Evolutionary conservation across 1,140 invertebrate species (phyloP), one percentile per base, ranked within the genome.

Genomic region (Procambarus virginalis): DNA sequence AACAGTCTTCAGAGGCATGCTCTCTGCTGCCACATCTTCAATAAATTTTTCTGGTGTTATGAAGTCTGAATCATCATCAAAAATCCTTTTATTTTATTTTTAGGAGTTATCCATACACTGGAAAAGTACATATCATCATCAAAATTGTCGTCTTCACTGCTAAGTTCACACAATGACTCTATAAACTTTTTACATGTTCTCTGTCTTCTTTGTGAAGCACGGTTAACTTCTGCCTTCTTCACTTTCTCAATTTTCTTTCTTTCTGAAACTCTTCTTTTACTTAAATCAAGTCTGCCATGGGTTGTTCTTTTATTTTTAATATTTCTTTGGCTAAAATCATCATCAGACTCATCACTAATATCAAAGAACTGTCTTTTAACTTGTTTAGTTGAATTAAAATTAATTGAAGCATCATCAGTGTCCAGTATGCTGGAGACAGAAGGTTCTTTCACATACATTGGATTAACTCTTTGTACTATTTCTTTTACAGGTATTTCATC

Each of bases 51-150:
- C 48, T 22, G 89, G 89, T n/a, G 89, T 81, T n/a, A 73, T 2
- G 17, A 90, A 89, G 45, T 84, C 81, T 10, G 70, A 80, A 45
- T 90, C 77, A 9, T 85, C 83, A 58, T 88, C 78, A 88, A 88
- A 90, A 73, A 86, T 85, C 51, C 82, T 80, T 78, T 80, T 90
- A 14, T 83, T 48, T 90, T 49, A 55, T 12, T 14, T 70, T 68
- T 9, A 4, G 49, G 20, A 34, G 48, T 20, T 14, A 20, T 5
- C 58, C 45, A 10, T 2, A 12, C 20, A 6, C 48, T n/a, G 2
- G 48, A 45, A 1, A 73, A 48, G 10, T 14, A 22, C 22, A n/a
- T 55, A 22, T 64, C 20, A 64, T 10, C 14, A 3, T 86, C 84
- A 79, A 48, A 78, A 46, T 83, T 49, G 12, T 79, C 81, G 34